These are phyloP conservation scores for Pelvicachromis taeniatus DNA, from an alignment of 2,113 vertebrate genomes.

Conservation along the genomic window DNA sequence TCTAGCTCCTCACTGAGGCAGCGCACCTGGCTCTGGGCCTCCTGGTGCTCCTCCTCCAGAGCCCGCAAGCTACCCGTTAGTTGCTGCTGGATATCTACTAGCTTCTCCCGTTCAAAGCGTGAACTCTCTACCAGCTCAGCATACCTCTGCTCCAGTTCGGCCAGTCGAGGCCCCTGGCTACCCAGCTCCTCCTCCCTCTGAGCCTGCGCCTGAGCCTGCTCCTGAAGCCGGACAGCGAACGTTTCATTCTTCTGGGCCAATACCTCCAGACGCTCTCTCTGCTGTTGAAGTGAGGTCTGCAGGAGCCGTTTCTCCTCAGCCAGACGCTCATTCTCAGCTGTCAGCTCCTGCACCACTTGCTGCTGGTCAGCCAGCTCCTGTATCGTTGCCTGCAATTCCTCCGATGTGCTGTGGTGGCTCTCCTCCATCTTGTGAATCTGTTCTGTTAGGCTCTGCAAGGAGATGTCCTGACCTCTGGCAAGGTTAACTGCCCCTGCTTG, in stretches of 20 bases:
- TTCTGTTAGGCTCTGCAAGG: constrained; percentile 84
- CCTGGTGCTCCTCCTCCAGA: constrained; percentile 87
- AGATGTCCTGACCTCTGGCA: constrained; percentile 67
- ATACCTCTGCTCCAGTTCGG: constrained; percentile 85
- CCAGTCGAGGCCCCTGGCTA: constrained; percentile 67
- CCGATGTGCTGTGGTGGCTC: constrained; percentile 90
- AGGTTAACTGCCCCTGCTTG: constrained; percentile 28
- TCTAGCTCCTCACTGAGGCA: constrained; percentile 81
- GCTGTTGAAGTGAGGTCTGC: constrained; percentile 88
- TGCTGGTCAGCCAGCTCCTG: constrained; percentile 95
- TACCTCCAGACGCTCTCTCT: constrained; percentile 85
- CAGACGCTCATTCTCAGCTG: constrained; percentile 90
- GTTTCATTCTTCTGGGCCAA: constrained; percentile 88
- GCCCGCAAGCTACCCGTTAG: constrained; percentile 86
- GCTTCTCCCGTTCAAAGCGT: constrained; percentile 88
- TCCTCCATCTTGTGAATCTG: constrained; percentile 95
- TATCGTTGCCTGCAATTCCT: constrained; percentile 92
- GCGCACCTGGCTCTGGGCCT: constrained; percentile 73
- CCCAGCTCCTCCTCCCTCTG: constrained; percentile 70
- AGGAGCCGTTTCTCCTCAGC: constrained; percentile 85
- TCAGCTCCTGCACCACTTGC: constrained; percentile 92
- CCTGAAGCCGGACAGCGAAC: constrained; percentile 79
- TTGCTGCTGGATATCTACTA: constrained; percentile 94
- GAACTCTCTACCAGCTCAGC: constrained; percentile 85
- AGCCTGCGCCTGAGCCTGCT: constrained; percentile 76